These are phyloP conservation scores for Monomorium pharaonis DNA, from an alignment of 1,140 invertebrate genomes.

Conservation along the genomic window DNA sequence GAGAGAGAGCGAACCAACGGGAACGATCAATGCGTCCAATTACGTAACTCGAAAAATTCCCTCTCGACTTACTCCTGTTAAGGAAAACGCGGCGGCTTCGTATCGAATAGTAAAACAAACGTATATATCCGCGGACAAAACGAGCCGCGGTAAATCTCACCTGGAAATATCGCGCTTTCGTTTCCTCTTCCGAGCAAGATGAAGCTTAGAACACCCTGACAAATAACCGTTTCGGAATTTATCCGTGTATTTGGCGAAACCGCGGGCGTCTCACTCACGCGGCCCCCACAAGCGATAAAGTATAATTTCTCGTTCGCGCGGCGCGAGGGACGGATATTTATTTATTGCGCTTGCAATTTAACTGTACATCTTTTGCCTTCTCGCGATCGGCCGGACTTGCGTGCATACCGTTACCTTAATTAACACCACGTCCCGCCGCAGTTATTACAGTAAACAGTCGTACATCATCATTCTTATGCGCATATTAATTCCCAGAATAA, in stretches of 20 bases:
- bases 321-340: constrained; percentile 45
- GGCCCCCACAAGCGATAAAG: constrained; percentile 42
- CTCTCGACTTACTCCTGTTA: background rate
- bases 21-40: background rate
- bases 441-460: constrained; percentile 58
- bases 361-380: constrained; percentile 35
- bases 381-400: constrained; percentile 35
- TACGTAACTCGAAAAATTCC: constrained; percentile 11
- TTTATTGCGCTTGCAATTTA: constrained; percentile 52
- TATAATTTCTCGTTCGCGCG: constrained; percentile 55
- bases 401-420: constrained; percentile 57
- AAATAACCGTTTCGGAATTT: constrained; percentile 51
- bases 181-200: constrained; percentile 26
- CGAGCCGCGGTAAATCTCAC: constrained; percentile 1
- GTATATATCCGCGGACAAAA: background rate
- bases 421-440: constrained; percentile 41
- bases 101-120: background rate
- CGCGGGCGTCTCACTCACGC: constrained; percentile 25
- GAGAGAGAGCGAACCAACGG: too few relatives aligned
- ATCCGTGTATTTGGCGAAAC: constrained; percentile 43
- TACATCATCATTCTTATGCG: constrained; percentile 53
- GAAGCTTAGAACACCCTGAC: constrained; percentile 16
- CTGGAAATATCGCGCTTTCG: constrained; percentile 22
- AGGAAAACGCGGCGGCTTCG: background rate
- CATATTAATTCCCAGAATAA: constrained; percentile 61